Evolutionary conservation across 2,888 invertebrate species (phyloP).

Genomic region (Oligia fasciuncula): DNA sequence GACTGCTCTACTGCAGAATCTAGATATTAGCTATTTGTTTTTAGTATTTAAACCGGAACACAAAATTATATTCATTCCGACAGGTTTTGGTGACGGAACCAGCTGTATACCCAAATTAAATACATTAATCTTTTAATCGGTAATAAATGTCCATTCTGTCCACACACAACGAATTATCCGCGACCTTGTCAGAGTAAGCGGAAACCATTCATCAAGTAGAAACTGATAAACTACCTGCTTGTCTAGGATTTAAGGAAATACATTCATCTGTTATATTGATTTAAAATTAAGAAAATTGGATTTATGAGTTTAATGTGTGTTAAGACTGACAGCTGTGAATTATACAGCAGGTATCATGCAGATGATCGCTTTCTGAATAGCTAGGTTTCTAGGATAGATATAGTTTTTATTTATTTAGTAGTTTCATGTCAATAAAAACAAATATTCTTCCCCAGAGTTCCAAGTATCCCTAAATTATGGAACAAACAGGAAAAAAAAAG

Average conservation of each 20-base stretch:
- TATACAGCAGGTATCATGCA: not conserved
- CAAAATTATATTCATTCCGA: not conserved
- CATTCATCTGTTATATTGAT: constrained; percentile 5
- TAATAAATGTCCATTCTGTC: constrained; percentile 23
- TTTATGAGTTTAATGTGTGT: constrained; percentile 37
- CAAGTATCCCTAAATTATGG: not conserved
- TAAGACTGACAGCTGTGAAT: not conserved
- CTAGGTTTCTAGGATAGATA: not conserved
- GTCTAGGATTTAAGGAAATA: constrained; percentile 25
- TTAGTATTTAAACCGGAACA: constrained; percentile 15
- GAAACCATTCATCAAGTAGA: constrained; percentile 32
- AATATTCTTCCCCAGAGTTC: not conserved
- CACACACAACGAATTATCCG: constrained; percentile 3
- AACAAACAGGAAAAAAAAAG: not conserved
- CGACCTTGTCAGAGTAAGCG: constrained; percentile 26
- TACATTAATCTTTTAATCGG: constrained; percentile 34
- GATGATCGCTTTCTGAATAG: not conserved
- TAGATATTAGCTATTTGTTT: not conserved
- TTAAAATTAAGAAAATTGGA: constrained; percentile 21
- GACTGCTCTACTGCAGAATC: not conserved
- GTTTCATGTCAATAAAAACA: not conserved
- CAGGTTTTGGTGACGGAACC: constrained; percentile 21
- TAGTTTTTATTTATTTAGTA: not conserved
- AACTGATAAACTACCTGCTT: constrained; percentile 33
- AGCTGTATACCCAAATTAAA: constrained; percentile 24